A percentile compares a stretch with the other conserved stretches of the same genome.
These are phyloP conservation scores for Caenorhabditis imperialis DNA, from an alignment of 2,888 invertebrate species.

Conservation along the genomic window DNA sequence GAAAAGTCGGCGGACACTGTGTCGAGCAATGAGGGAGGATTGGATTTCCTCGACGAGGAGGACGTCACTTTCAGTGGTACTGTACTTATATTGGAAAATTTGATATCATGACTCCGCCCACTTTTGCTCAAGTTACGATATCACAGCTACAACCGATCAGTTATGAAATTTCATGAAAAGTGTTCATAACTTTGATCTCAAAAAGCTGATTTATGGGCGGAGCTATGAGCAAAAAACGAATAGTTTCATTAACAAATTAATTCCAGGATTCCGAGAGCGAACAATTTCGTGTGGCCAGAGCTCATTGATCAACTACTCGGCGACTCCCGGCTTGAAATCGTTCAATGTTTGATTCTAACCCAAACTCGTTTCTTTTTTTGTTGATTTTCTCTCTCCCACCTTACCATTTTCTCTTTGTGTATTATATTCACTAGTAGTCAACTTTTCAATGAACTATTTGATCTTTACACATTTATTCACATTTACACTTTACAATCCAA, in stretches of 20 bases:
- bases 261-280: constrained; percentile 35
- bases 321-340: constrained; percentile 41
- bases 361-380: background rate
- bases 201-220: too few species aligned
- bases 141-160: too few species aligned
- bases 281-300: constrained; percentile 39
- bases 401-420: constrained; percentile 11
- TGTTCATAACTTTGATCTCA: too few species aligned
- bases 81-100: too few species aligned
- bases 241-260: too few species aligned
- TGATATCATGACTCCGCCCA: too few species aligned
- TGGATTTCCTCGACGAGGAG: constrained; percentile 65
- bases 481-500: constrained; percentile 51
- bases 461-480: too few species aligned
- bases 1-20: constrained; percentile 28
- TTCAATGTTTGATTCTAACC: constrained; percentile 26
- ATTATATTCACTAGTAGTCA: background rate
- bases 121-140: too few species aligned
- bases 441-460: too few species aligned
- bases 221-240: too few species aligned
- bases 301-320: constrained; percentile 51
- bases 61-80: constrained; percentile 28
- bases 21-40: constrained; percentile 40
- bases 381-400: background rate
- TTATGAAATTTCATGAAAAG: too few species aligned